Evolutionary conservation across 2,113 vertebrate genomes (phyloP).

Genomic region (Rafetus swinhoei): DNA sequence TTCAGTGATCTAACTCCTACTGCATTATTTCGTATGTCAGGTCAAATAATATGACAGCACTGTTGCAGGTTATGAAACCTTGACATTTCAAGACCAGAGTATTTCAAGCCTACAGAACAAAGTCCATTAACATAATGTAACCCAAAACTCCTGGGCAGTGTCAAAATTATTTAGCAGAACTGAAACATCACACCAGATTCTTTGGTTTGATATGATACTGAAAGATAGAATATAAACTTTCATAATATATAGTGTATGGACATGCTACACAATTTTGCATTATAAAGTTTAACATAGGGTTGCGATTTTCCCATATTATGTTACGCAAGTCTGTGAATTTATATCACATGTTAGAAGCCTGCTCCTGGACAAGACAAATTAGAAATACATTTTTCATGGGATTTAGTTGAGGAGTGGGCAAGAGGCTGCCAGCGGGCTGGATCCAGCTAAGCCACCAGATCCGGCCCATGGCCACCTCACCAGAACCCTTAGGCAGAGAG

Average conservation of each 20-base stretch:
- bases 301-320: not conserved
- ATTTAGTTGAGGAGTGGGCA: not conserved
- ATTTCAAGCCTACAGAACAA: not conserved
- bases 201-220: not conserved
- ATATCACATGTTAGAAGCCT: not conserved
- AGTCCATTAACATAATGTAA: constrained; percentile 39
- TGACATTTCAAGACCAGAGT: constrained; percentile 5
- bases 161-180: not conserved
- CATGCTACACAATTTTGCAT: not conserved
- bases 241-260: not conserved
- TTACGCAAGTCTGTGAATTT: not conserved
- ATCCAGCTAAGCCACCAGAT: too few relatives aligned
- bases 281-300: too few relatives aligned
- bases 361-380: not conserved
- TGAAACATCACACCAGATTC: not conserved
- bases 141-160: not conserved
- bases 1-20: constrained; percentile 40
- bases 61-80: constrained; percentile 39
- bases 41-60: constrained; percentile 59
- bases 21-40: constrained; percentile 30
- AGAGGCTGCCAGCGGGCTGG: too few relatives aligned
- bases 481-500: too few relatives aligned
- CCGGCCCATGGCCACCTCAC: too few relatives aligned
- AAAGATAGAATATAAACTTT: not conserved
- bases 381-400: not conserved